phyloP scores from a whole-genome alignment of 2,888 invertebrate species.

The Nudaria mundana region DNA sequence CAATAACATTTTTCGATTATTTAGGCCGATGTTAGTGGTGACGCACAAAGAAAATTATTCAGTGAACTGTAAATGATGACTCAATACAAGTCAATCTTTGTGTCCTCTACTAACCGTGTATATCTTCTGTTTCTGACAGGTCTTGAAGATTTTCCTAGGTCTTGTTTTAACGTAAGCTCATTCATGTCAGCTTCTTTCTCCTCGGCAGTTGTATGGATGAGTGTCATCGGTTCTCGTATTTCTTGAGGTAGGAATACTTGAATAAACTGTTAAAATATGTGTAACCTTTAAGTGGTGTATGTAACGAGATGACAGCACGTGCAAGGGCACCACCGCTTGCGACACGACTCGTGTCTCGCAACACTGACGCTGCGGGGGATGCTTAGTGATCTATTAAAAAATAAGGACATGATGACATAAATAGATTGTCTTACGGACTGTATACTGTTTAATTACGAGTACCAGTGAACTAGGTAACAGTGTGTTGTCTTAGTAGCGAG shows the following conservation, averaged over 20 bases:
- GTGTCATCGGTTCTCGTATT: conserved; percentile 59
- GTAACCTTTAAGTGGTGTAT: conserved; percentile 25
- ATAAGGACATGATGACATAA: conserved; percentile 80
- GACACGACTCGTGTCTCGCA: conserved; percentile 69
- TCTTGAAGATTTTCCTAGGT: conserved; percentile 78
- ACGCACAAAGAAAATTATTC: conserved; percentile 72
- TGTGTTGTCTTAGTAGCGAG: conserved; percentile 50
- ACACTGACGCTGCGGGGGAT: conserved; percentile 75
- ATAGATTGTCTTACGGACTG: conserved; percentile 71
- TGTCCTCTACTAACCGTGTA: conserved; percentile 82
- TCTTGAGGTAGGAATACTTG: conserved; percentile 26
- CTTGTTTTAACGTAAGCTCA: conserved; percentile 59
- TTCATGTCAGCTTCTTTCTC: conserved; percentile 55
- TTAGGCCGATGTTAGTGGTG: conserved; percentile 39
- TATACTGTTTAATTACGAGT: conserved; percentile 53
- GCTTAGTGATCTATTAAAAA: conserved; percentile 78
- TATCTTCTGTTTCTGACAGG: conserved; percentile 87
- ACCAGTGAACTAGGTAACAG: conserved; percentile 54
- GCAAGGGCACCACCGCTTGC: conserved; percentile 65
- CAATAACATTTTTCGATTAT: too few relatives aligned
- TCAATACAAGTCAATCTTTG: conserved; percentile 45
- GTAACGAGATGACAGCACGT: conserved; percentile 57
- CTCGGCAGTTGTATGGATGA: conserved; percentile 54
- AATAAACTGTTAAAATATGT: conserved; percentile 22
- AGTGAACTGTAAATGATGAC: conserved; percentile 65